phyloP scores from a whole-genome alignment of 2,797 vertebrate genomes.

The Ctenosaura bakeri region DNA sequence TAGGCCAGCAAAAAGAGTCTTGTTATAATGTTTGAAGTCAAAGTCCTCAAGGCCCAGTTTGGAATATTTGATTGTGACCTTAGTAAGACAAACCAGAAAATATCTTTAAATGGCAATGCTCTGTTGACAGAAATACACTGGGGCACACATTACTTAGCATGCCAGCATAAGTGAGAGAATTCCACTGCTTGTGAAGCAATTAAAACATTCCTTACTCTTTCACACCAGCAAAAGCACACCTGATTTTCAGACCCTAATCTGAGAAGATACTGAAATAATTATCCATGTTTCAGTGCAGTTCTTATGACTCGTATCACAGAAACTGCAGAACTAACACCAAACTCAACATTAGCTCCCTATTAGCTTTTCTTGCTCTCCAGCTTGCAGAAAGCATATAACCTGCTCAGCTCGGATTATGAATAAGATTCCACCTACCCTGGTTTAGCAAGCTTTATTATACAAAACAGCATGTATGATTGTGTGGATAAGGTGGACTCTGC shows the following conservation, averaged over 20 bases:
- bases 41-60: conserved; percentile 98
- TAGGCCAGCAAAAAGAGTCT: conserved; percentile 95
- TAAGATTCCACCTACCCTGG: background rate
- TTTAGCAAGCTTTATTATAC: background rate
- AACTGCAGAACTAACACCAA: background rate
- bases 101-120: background rate
- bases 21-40: conserved; percentile 99
- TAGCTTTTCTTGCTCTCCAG: background rate
- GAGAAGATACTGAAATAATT: background rate
- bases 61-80: conserved; percentile 99
- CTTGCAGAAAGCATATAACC: background rate
- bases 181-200: background rate
- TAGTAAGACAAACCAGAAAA: conserved; percentile 27
- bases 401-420: no score
- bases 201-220: background rate
- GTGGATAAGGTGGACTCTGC: background rate
- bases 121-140: background rate
- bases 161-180: background rate
- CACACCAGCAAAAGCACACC: background rate
- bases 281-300: background rate
- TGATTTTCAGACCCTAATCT: conserved; percentile 2
- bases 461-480: no score
- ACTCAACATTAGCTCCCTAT: no score
- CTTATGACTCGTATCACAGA: background rate
- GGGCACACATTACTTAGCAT: background rate